Evolutionary conservation across 2,888 invertebrate genomes (phyloP), one percentile per base, ranked within the genome.

Genomic region (Hydrotaea diabolus): DNA sequence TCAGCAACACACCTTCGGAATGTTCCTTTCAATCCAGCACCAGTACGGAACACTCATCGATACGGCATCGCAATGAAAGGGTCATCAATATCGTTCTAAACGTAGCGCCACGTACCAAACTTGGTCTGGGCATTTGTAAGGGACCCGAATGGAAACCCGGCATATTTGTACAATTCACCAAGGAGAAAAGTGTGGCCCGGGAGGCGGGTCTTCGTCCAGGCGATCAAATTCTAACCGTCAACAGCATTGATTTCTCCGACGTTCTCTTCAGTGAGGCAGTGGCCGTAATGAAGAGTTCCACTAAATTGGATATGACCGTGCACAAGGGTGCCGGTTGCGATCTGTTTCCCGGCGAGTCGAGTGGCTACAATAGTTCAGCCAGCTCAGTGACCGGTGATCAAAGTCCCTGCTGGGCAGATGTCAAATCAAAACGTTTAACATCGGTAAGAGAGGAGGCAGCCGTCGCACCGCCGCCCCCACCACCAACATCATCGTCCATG

Each of bases 171-270:
- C 96, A 98, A 93, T 97, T 97, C 88, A 97, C 98, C 75, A 96
- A 97, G 90, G 97, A 97, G 87, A 96, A 96, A 31, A 97, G 98
- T 62, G 95, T 98, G 80, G 98, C 98, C 0, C 94, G 96, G 69
- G 96, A 97, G 88, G 96, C 97, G 0, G 98, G 98, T 0, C 93
- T 98, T 17, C 94, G 96, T 88, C 96, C 97, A 0, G 98, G 98
- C 7, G 98, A 98, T 92, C 97, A 98, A 93, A 96, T 98, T 86
- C 92, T 98, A 76, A 96, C 96, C 88, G 98, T 98, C 92, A 98
- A 98, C 91, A 97, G 96, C 84, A 94, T 95, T 79, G 95, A 96
- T 89, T 96, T 96, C 90, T 93, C 94, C 80, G 96, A 96, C 91
- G 95, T 97, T 86, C 94, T 95, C 43, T 97, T 97, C 91, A 96